These are phyloP conservation scores for Hypsopygia costalis DNA, from an alignment of 2,888 invertebrate genomes.

Conservation along the genomic window DNA sequence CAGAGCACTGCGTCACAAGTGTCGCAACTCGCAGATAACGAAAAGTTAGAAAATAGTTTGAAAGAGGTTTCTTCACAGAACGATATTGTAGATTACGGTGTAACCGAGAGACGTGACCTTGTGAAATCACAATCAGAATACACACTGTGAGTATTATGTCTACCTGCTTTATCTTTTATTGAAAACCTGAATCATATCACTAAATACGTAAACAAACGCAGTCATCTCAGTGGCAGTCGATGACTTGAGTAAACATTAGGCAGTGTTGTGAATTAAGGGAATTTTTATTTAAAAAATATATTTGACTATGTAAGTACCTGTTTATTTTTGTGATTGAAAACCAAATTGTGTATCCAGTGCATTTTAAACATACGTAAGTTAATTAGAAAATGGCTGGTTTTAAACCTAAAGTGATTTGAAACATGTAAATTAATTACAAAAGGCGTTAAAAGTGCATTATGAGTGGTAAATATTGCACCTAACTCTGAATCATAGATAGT, in stretches of 20 bases:
- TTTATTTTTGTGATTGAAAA: too few species aligned
- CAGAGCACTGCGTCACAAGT: conserved; percentile 26
- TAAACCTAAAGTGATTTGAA: too few species aligned
- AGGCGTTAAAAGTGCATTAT: too few species aligned
- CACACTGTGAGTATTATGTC: conserved; percentile 31
- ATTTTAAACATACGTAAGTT: too few species aligned
- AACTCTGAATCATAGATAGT: too few species aligned
- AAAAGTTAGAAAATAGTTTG: conserved; percentile 21
- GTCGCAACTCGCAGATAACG: conserved; percentile 28
- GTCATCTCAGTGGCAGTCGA: background rate
- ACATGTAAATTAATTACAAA: too few species aligned
- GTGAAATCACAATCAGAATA: conserved; percentile 22
- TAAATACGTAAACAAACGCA: conserved; percentile 4
- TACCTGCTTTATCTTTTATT: conserved; percentile 18
- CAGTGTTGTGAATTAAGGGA: background rate
- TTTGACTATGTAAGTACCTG: too few species aligned
- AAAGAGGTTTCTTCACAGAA: conserved; percentile 23
- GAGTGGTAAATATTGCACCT: too few species aligned
- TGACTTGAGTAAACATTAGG: conserved; percentile 2
- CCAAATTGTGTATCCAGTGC: too few species aligned
- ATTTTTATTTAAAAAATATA: too few species aligned
- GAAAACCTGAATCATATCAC: conserved; percentile 10
- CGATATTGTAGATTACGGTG: conserved; percentile 16
- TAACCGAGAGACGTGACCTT: conserved; percentile 24
- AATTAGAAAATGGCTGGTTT: too few species aligned